Evolutionary conservation across 2,888 invertebrate genomes (phyloP).

Genomic region (Omphaloscelis lunosa): DNA sequence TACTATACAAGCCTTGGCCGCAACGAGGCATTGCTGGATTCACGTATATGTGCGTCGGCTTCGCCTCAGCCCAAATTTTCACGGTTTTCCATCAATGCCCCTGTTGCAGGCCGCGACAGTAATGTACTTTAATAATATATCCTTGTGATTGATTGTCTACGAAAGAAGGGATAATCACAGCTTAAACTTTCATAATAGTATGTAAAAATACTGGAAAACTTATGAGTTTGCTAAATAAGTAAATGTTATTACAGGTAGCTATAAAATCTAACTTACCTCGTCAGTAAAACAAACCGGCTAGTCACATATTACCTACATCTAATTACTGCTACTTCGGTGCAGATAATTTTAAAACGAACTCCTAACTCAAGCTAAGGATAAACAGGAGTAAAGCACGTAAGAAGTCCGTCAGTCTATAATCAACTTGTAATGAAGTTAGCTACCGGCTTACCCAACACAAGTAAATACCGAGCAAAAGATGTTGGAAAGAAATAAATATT

Average conservation of each 20-base stretch:
- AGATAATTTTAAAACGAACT: conserved; percentile 19
- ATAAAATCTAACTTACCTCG: background rate
- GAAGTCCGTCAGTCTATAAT: conserved; percentile 13
- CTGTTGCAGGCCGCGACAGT: too few relatives aligned
- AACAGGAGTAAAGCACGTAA: background rate
- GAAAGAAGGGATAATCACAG: background rate
- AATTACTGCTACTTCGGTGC: background rate
- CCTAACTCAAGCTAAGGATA: background rate
- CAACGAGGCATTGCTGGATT: too few relatives aligned
- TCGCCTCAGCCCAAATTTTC: too few relatives aligned
- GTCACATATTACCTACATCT: background rate
- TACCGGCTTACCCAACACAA: background rate
- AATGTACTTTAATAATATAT: too few relatives aligned
- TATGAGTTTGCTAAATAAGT: background rate
- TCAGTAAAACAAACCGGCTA: background rate
- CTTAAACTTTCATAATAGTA: background rate
- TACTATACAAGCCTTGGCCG: too few relatives aligned
- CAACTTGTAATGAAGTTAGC: conserved; percentile 19
- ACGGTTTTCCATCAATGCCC: too few relatives aligned
- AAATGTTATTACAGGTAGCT: background rate
- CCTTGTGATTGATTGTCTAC: background rate
- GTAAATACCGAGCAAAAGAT: background rate
- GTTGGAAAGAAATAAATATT: conserved; percentile 13
- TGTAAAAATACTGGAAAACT: too few relatives aligned
- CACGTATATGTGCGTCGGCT: too few relatives aligned